A percentile compares a stretch with the other conserved stretches of the same genome.
These are phyloP conservation scores for Lottia gigantea DNA, from an alignment of 2,888 invertebrate species.

Conservation along the genomic window DNA sequence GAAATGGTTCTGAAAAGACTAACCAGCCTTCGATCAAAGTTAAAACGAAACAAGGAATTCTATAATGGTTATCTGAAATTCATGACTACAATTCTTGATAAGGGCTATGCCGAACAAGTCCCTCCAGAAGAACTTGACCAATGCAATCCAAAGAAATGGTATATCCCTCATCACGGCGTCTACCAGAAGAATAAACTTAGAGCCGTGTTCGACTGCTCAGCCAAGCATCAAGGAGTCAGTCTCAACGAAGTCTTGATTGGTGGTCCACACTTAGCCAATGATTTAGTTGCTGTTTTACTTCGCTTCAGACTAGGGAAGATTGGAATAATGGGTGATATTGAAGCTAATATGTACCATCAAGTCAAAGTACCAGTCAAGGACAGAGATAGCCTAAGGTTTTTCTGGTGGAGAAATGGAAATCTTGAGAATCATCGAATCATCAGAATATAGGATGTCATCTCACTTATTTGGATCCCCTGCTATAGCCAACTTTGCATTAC, in stretches of 20 bases:
- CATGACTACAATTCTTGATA: conserved; percentile 22
- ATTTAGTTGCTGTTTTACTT: conserved; percentile 6
- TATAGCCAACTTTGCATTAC: conserved; percentile 18
- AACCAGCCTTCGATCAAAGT: conserved; percentile 17
- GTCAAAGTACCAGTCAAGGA: conserved; percentile 15
- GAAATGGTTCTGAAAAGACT: conserved; percentile 7
- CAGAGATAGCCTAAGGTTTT: conserved; percentile 19
- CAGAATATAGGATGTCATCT: conserved; percentile 20
- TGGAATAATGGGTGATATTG: conserved; percentile 23
- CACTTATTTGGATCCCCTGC: conserved; percentile 24
- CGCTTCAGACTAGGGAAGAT: conserved; percentile 14
- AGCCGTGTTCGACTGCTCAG: conserved; percentile 18
- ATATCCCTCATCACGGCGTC: conserved; percentile 20
- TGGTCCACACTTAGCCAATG: conserved; percentile 21
- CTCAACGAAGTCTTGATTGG: conserved; percentile 18
- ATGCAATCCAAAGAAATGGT: conserved; percentile 15
- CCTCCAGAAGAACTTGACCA: neutral
- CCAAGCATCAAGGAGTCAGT: conserved; percentile 16
- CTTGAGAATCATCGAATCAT: neutral
- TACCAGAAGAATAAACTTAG: conserved; percentile 13
- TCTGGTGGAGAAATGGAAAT: conserved; percentile 24
- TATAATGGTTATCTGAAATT: conserved; percentile 13
- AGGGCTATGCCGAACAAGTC: conserved; percentile 26
- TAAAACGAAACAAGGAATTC: conserved; percentile 17
- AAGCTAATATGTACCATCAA: conserved; percentile 26